A percentile compares a stretch with the other conserved stretches of the same genome.
Conservation (phyloP, 2,113 vertebrate species). For the Dipodomys stephensi region DNA sequence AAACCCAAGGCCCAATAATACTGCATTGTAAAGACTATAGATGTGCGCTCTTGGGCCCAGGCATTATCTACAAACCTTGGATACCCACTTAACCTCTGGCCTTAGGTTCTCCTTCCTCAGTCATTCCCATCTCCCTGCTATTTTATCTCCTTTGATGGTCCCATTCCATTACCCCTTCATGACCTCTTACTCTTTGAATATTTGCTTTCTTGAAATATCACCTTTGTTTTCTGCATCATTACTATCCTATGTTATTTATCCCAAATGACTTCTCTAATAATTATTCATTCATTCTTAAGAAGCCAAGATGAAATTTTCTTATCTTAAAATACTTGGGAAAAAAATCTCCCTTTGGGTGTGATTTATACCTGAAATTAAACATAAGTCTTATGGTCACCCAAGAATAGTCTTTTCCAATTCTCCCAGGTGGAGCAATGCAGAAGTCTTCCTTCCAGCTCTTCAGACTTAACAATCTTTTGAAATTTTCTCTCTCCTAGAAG, state of each 20-base stretch:
- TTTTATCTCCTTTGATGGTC: not conserved
- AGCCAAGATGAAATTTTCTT: conserved; percentile 16
- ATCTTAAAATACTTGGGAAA: not conserved
- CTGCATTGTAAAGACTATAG: not conserved
- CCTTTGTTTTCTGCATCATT: not conserved
- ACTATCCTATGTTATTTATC: not conserved
- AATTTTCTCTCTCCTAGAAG: not conserved
- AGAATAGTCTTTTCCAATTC: not conserved
- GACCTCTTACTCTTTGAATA: not conserved
- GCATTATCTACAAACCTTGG: not conserved
- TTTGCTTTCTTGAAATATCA: not conserved
- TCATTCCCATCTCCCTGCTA: not conserved
- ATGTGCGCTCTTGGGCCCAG: accelerated
- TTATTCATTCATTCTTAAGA: not conserved
- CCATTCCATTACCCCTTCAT: not conserved
- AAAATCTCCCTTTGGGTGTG: not conserved
- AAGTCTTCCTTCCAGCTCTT: not conserved
- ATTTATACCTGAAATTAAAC: conserved; percentile 31
- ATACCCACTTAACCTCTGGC: not conserved
- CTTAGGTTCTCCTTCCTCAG: not conserved
- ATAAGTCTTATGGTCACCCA: not conserved
- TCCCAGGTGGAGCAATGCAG: no score
- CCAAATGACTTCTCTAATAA: not conserved
- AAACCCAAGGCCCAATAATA: not conserved
- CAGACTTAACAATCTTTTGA: not conserved